phyloP scores from a whole-genome alignment of 2,797 vertebrate genomes.

The Rhinophrynus dorsalis region DNA sequence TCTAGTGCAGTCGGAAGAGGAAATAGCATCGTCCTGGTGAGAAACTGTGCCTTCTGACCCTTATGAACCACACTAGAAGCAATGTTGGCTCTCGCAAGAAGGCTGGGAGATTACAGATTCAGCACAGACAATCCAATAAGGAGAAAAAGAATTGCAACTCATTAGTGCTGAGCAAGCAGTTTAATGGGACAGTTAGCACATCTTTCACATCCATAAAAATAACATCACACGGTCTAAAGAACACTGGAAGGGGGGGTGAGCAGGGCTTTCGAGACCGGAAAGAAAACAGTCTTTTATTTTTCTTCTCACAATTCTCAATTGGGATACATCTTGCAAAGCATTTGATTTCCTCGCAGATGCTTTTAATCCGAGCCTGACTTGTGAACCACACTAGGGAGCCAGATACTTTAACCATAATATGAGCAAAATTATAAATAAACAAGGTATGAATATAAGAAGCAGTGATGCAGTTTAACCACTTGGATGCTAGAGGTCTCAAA shows the following conservation, averaged over 20 bases:
- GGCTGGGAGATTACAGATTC: conserved; percentile 50
- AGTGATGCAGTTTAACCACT: not conserved
- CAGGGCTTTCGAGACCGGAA: conserved; percentile 38
- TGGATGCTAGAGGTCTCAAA: too few relatives aligned
- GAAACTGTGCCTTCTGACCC: conserved; percentile 71
- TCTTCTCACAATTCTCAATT: conserved; percentile 45
- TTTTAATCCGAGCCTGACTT: conserved; percentile 46
- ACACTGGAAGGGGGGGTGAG: conserved; percentile 14
- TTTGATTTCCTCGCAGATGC: conserved; percentile 43
- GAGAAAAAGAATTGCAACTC: conserved; percentile 34
- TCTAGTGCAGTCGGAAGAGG: conserved; percentile 73
- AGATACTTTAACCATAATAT: conserved; percentile 29
- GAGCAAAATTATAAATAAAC: not conserved
- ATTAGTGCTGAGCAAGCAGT: conserved; percentile 50
- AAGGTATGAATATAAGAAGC: not conserved
- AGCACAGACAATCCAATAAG: conserved; percentile 51
- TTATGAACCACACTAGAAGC: conserved; percentile 61
- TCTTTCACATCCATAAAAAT: conserved; percentile 46
- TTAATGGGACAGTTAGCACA: conserved; percentile 45
- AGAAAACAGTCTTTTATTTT: conserved; percentile 51
- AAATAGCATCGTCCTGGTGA: conserved; percentile 73
- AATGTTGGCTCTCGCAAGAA: conserved; percentile 53
- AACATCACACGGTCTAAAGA: conserved; percentile 43
- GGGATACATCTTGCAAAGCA: conserved; percentile 26
- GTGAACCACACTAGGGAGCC: conserved; percentile 28